Conservation (phyloP, 92 coral and sea anemone genomes). For the Porites rus region DNA sequence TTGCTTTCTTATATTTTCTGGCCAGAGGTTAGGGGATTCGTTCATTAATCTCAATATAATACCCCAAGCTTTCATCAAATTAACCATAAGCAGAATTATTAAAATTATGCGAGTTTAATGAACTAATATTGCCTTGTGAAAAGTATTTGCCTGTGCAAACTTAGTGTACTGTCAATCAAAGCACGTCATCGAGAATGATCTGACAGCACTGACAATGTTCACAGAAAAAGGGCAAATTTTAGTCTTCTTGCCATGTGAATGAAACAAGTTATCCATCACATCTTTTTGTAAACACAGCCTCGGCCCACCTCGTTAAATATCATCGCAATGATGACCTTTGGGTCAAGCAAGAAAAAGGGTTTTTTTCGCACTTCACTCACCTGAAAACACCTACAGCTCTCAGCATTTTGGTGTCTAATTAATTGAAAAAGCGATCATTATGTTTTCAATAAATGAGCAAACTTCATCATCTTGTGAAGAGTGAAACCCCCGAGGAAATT, state of each 20-base stretch:
- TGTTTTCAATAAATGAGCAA: background rate
- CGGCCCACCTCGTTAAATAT: conserved; percentile 27
- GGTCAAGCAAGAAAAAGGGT: conserved; percentile 8
- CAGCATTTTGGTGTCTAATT: conserved; percentile 38
- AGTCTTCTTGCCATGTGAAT: background rate
- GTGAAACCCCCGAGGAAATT: background rate
- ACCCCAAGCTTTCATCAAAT: background rate
- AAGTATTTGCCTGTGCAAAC: background rate
- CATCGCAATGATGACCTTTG: background rate
- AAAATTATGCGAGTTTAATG: background rate
- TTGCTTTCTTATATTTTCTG: no score
- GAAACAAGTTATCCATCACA: background rate
- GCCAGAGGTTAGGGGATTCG: no score
- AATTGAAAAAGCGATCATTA: background rate
- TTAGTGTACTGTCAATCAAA: background rate
- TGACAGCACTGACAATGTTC: no score
- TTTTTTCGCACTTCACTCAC: conserved; percentile 50
- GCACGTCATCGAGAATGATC: background rate
- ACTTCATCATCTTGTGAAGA: conserved; percentile 17
- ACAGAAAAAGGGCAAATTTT: background rate
- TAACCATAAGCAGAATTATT: background rate
- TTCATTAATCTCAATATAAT: background rate
- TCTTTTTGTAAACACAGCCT: background rate
- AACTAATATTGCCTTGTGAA: background rate
- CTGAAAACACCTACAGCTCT: conserved; percentile 61